These are phyloP conservation scores for Drosophila anomalata DNA, from an alignment of 2,888 invertebrate genomes.

Conservation along the genomic window DNA sequence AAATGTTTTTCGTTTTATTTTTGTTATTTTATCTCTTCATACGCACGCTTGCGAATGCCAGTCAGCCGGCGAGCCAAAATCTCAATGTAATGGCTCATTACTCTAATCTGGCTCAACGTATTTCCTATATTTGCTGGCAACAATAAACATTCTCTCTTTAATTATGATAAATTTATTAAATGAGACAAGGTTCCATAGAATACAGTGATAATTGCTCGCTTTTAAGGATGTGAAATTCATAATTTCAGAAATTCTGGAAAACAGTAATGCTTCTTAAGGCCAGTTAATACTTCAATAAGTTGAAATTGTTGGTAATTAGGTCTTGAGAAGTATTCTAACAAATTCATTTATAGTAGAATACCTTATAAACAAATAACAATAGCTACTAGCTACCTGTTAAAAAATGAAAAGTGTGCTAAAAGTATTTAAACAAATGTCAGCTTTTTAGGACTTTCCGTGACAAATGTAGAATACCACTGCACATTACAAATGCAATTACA, in stretches of 20 bases:
- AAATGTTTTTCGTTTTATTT: slow-evolving; percentile 21
- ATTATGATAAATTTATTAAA: neutral
- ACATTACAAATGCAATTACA: slow-evolving; percentile 16
- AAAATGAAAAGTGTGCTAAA: neutral
- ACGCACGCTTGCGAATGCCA: slow-evolving; percentile 35
- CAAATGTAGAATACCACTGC: slow-evolving; percentile 10
- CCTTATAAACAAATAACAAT: neutral
- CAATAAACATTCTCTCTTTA: neutral
- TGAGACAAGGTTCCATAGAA: too few relatives aligned
- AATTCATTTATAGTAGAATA: neutral
- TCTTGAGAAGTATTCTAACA: neutral
- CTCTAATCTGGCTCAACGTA: neutral
- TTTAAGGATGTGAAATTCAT: too few relatives aligned
- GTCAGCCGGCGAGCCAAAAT: slow-evolving; percentile 35
- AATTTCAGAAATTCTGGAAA: too few relatives aligned
- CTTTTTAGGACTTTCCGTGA: slow-evolving; percentile 38
- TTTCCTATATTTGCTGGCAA: neutral
- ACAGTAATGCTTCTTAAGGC: too few relatives aligned
- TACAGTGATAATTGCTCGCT: too few relatives aligned
- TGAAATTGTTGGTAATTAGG: too few relatives aligned
- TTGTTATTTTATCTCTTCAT: slow-evolving; percentile 45
- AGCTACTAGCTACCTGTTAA: neutral
- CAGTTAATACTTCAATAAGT: too few relatives aligned
- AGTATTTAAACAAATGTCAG: neutral
- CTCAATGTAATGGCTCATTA: slow-evolving; percentile 7